Evolutionary conservation across 2,797 vertebrate species (phyloP).

Genomic region (Chaetodon trifasciatus): DNA sequence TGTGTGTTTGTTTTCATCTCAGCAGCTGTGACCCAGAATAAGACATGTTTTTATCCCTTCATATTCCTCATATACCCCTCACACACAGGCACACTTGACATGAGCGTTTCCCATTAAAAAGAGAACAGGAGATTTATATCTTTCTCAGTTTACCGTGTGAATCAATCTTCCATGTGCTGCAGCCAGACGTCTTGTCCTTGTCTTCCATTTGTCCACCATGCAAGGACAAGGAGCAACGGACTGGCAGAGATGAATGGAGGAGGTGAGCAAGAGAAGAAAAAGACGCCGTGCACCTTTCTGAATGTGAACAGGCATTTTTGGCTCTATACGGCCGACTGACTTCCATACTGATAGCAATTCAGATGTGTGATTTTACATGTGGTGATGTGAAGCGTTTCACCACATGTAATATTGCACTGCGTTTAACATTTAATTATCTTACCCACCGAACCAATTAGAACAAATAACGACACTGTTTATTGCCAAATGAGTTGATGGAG

Average conservation of each 20-base stretch:
- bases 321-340: not conserved
- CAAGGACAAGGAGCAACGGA: conserved; percentile 47
- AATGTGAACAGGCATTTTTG: not conserved
- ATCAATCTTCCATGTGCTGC: conserved; percentile 15
- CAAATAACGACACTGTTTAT: not conserved
- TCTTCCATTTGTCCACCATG: conserved; percentile 35
- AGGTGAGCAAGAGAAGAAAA: conserved; percentile 2
- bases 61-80: conserved; percentile 8
- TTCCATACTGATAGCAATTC: not conserved
- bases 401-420: not conserved
- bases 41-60: conserved; percentile 39
- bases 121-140: conserved; percentile 28
- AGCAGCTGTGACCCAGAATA: conserved; percentile 65
- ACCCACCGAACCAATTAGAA: not conserved
- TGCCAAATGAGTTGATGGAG: not conserved
- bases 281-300: not conserved
- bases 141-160: conserved; percentile 14
- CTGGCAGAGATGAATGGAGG: conserved; percentile 27
- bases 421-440: conserved; percentile 1
- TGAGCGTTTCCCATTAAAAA: conserved; percentile 21
- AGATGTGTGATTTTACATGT: conserved; percentile 4
- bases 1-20: conserved; percentile 45
- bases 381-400: conserved; percentile 16
- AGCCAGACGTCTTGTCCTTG: conserved; percentile 40
- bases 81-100: conserved; percentile 11